Conservation (phyloP, 2,888 invertebrate species). For the Hyalella azteca region DNA sequence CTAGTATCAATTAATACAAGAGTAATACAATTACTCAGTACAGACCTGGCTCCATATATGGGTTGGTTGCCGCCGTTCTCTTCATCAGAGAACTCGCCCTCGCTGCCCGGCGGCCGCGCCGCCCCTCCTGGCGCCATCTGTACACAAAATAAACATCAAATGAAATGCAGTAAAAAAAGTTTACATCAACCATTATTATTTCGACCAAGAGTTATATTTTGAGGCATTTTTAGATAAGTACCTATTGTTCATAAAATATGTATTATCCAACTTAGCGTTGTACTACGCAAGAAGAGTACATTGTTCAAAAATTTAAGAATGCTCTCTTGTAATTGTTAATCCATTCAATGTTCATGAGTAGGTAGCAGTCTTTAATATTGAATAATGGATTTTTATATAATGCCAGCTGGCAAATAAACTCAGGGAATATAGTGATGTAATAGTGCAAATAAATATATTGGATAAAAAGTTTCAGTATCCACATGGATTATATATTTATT, state of each 20-base stretch:
- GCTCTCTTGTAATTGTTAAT: not conserved
- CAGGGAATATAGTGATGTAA: no score
- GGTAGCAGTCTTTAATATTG: no score
- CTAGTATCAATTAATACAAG: no score
- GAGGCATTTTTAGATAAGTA: not conserved
- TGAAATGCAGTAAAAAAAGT: not conserved
- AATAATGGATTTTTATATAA: no score
- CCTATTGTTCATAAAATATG: not conserved
- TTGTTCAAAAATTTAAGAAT: not conserved
- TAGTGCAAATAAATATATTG: no score
- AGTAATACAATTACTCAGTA: no score
- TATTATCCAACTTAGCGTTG: not conserved
- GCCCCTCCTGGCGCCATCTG: conserved; percentile 10
- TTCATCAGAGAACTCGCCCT: conserved; percentile 3
- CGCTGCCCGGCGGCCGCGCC: conserved; percentile 9
- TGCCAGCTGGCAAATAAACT: no score
- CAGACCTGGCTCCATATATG: not conserved
- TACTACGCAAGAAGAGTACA: not conserved
- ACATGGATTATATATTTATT: no score
- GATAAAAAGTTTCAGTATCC: no score
- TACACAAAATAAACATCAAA: not conserved
- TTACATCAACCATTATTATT: not conserved
- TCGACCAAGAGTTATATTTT: not conserved
- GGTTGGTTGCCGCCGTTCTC: not conserved
- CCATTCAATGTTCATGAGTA: no score